These are phyloP conservation scores for Drosophila bipectinata DNA, from an alignment of 1,140 invertebrate species.

Conservation along the genomic window DNA sequence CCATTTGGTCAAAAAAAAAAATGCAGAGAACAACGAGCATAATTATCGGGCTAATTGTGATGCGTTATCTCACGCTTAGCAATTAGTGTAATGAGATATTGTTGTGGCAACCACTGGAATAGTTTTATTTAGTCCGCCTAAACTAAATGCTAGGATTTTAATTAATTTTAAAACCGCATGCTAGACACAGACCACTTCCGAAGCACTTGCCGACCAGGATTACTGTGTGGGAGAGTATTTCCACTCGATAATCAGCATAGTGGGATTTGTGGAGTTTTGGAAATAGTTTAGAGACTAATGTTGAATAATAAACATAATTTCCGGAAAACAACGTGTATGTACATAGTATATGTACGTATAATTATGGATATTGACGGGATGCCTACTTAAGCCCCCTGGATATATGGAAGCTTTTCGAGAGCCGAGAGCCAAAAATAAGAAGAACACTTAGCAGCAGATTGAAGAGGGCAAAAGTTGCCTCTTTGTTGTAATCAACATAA, in stretches of 20 bases:
- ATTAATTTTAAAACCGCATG: slow-evolving; percentile 20
- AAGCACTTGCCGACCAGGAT: slow-evolving; percentile 5
- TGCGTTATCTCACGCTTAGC: slow-evolving; percentile 37
- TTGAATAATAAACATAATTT: slow-evolving; percentile 24
- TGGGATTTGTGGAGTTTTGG: not conserved
- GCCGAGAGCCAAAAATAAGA: slow-evolving; percentile 30
- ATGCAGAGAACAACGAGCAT: slow-evolving; percentile 1
- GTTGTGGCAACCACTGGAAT: slow-evolving; percentile 19
- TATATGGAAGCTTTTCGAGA: slow-evolving; percentile 1
- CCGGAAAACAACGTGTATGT: not conserved
- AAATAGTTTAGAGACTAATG: slow-evolving; percentile 15
- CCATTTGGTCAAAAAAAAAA: not conserved
- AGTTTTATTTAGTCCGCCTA: not conserved
- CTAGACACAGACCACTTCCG: not conserved
- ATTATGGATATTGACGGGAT: slow-evolving; percentile 47
- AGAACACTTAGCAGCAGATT: slow-evolving; percentile 57
- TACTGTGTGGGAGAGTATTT: not conserved
- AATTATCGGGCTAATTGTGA: slow-evolving; percentile 45
- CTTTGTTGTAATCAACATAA: slow-evolving; percentile 63
- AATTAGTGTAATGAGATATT: slow-evolving; percentile 50
- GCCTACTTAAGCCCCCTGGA: slow-evolving; percentile 31
- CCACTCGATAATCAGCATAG: slow-evolving; percentile 2
- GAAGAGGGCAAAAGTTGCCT: slow-evolving; percentile 55
- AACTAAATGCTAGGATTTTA: slow-evolving; percentile 16
- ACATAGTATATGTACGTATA: not conserved